Percentiles rank a stretch among this genome's conserved stretches.
Conservation (phyloP, 1,140 invertebrate species). For the Leptopilina boulardi region DNA sequence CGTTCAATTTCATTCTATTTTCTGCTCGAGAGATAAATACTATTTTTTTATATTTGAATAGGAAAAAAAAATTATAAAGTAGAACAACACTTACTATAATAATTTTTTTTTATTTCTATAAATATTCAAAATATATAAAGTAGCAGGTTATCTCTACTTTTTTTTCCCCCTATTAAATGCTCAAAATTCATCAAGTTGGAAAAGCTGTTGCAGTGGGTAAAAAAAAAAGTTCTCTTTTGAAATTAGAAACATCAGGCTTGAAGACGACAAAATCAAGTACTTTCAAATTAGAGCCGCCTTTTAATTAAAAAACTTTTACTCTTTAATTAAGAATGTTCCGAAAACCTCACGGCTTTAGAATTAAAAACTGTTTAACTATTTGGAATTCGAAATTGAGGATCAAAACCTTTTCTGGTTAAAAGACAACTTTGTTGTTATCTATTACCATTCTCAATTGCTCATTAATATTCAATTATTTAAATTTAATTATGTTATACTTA, state of each 20-base stretch:
- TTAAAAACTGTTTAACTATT: background rate
- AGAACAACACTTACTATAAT: no score
- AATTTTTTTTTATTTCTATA: no score
- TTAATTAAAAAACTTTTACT: background rate
- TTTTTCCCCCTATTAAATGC: background rate
- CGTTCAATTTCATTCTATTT: background rate
- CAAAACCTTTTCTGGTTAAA: background rate
- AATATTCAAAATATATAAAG: no score
- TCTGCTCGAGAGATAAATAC: no score
- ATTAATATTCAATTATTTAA: no score
- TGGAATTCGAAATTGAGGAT: background rate
- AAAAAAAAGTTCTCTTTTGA: background rate
- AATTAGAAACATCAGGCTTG: background rate
- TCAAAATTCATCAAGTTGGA: background rate
- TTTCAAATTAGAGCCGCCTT: background rate
- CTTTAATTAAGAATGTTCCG: background rate
- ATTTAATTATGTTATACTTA: no score
- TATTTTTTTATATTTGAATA: background rate
- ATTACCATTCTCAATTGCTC: background rate
- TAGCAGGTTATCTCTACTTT: no score
- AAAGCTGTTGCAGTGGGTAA: background rate
- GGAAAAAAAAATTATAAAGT: no score
- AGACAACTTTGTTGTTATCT: background rate
- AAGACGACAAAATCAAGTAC: background rate
- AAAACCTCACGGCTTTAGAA: background rate